Evolutionary conservation across 53 echinoderm and acorn worm genomes (phyloP), one percentile per base, ranked within the genome.

Genomic region (Paracentrotus lividus): DNA sequence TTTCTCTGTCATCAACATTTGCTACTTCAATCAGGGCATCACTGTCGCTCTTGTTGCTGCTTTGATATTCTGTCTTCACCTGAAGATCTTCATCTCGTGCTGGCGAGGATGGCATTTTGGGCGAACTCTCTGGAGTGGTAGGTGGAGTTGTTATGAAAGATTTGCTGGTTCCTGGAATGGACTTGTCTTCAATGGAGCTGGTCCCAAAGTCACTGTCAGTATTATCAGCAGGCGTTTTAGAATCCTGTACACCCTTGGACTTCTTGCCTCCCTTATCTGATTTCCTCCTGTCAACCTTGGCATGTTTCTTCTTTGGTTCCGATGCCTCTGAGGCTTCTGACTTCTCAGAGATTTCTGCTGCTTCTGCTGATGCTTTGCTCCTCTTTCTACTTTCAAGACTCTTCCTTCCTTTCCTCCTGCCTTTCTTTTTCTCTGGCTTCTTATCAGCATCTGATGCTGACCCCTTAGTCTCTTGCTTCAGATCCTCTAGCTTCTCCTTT

Each of bases 111-210:
- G 93, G 94, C 43, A 91, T 93, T 40, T 90, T 93, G 0, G 95
- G 94, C 15, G 96, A 96, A 49, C 95, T 96, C 57, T 97, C 97
- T 77, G 99, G 99, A 38, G 99, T 97, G 31, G 99, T 96, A 43
- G 99, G 99, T 81, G 99, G 99, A 44, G 99, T 98, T 7, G 95
- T 93, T 51, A 95, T 95, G 55, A 77, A 93, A 27, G 95, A 78
- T 78, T 92, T 92, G 54, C 92, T 92, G 77, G 92, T 92, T 36
- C 92, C 92, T 56, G 77, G 78, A 32, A 92, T 36, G 56, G 92
- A 92, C 59, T 92, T 92, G 14, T 92, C 92, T 0, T 92, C 92
- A n/a, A 92, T 6, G 4, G 92, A 92, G 33, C 92, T 92, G 59
- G 77, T 92, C 10, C 54, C 92, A 77, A 81, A 56, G 51, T 88